Conservation (phyloP, 2,888 invertebrate species). For the Ectemnius continuus region DNA sequence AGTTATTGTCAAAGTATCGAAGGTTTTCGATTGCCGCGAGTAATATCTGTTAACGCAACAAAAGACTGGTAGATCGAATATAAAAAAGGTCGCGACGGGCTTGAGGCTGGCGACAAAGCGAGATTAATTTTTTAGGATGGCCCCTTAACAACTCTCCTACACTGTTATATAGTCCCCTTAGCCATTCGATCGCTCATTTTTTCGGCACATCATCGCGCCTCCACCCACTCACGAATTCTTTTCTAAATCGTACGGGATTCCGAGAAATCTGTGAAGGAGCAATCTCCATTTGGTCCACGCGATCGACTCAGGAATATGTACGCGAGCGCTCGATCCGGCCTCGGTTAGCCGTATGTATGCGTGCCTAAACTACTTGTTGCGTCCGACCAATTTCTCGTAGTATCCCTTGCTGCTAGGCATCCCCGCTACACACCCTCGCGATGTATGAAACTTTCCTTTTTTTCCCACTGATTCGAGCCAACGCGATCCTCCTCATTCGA, state of each 20-base stretch:
- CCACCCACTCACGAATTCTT: conserved; percentile 29
- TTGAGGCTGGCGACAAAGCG: background rate
- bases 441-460: too few species aligned
- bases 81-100: background rate
- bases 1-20: background rate
- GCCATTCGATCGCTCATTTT: conserved; percentile 17
- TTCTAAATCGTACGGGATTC: conserved; percentile 21
- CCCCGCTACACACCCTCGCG: background rate
- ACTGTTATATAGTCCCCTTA: background rate
- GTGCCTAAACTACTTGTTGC: conserved; percentile 63
- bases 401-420: conserved; percentile 40
- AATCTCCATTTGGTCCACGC: background rate
- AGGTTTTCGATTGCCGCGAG: background rate
- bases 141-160: background rate
- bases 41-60: background rate
- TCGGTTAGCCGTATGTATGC: conserved; percentile 8
- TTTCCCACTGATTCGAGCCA: too few species aligned
- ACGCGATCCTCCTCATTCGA: too few species aligned
- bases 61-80: background rate
- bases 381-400: conserved; percentile 46
- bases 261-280: conserved; percentile 8
- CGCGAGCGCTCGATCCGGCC: background rate
- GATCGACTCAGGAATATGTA: background rate
- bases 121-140: conserved; percentile 8
- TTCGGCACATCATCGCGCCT: conserved; percentile 14